Base-by-base conservation (phyloP, 2,888 invertebrate genomes). In the Nomada ferruginata region DNA sequence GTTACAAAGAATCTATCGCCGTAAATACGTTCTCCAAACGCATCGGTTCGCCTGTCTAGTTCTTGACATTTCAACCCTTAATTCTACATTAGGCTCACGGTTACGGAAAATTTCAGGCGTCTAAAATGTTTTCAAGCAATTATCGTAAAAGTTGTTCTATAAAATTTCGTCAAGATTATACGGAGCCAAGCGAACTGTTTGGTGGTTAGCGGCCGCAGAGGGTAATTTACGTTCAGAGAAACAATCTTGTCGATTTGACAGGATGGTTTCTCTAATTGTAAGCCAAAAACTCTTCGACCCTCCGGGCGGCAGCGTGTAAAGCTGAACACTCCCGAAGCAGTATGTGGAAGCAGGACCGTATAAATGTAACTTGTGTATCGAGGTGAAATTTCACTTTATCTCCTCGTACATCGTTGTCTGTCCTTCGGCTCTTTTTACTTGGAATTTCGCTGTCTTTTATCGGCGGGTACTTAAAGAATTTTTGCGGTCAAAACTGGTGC, bases 191-290 rank as follows among this genome's bases (percentile, higher is more conserved):
- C 78, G 50, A 70, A 63, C 73, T 50, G 52, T 76, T 60, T 42
- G 69, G 66, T 61, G 64, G 70, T 73, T 66, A 76, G 72, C 69
- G 59, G 55, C 65, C 42, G 53, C 76, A 61, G 47, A 50, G 61
- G 59, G 60, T 73, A 87, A 85, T 87, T 83, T 82, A 85, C 76
- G 74, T 87, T 85, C 87, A 87, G 77, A 82, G 88, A 87, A 87
- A 83, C 76, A 84, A 84, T 87, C 75, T 82, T 72, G 78, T 55
- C 77, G 80, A 88, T 87, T 87, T 86, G 86, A 84, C 88, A 81
- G 81, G 79, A 85, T 79, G 63, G 75, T 83, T 83, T 79, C 85
- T 79, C 71, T 73, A 84, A 87, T 87, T 83, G 79, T 71, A 66
- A 87, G 77, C 65, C 82, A 42, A 83, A 68, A 82, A 71, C 75